phyloP scores from a whole-genome alignment of 2,797 vertebrate species.

The Sciaenops ocellatus region DNA sequence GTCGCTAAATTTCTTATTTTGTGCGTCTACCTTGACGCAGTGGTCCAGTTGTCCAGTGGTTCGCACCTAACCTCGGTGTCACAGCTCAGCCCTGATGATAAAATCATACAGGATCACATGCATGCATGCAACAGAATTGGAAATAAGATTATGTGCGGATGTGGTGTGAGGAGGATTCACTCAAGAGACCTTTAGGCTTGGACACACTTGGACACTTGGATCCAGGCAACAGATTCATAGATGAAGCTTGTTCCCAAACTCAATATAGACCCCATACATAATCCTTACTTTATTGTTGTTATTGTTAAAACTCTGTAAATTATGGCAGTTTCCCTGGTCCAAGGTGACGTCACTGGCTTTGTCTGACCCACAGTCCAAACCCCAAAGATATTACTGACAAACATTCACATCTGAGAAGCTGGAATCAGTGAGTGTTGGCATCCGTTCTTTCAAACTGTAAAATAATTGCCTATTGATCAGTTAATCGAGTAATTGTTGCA shows the following conservation, averaged over 20 bases:
- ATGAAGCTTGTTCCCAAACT: too few species aligned
- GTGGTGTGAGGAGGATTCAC: background rate
- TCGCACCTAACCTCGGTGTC: background rate
- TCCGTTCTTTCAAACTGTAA: background rate
- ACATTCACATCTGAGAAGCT: background rate
- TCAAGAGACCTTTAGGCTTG: background rate
- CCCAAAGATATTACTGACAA: too few species aligned
- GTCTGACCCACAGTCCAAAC: too few species aligned
- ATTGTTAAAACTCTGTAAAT: too few species aligned
- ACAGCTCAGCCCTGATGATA: background rate
- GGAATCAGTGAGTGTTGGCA: too few species aligned
- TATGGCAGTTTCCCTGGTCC: too few species aligned
- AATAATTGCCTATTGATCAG: background rate
- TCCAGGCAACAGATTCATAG: background rate
- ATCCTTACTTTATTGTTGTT: too few species aligned
- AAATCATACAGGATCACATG: background rate
- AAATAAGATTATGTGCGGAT: background rate
- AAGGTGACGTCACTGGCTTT: too few species aligned
- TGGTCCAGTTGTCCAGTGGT: background rate
- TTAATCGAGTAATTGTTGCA: too few species aligned
- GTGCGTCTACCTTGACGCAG: background rate
- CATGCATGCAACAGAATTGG: background rate
- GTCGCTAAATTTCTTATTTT: rapidly evolving
- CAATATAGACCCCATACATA: too few species aligned
- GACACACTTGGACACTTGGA: too few species aligned